Evolutionary conservation across 2,888 invertebrate species (phyloP).

Genomic region (Hemicrepidius hirtus): DNA sequence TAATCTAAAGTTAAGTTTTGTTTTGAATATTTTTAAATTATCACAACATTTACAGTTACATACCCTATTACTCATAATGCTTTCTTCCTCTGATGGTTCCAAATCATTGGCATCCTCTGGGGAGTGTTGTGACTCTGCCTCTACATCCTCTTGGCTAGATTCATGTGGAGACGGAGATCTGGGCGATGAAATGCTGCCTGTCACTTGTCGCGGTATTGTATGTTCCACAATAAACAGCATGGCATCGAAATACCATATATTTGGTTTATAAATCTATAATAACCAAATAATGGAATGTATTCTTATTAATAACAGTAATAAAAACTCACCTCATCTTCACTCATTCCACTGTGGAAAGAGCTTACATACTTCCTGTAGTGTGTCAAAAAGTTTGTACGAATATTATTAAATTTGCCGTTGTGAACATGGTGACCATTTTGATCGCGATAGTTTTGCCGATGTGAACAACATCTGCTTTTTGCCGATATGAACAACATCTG

Average conservation of each 20-base stretch:
- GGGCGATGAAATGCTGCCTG: not conserved
- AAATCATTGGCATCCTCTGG: not conserved
- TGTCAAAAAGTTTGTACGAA: conserved; percentile 8
- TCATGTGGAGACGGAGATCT: not conserved
- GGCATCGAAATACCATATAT: conserved; percentile 14
- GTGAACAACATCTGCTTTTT: too few relatives aligned
- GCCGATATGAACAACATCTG: too few relatives aligned
- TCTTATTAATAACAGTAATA: conserved; percentile 16
- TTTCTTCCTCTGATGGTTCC: too few relatives aligned
- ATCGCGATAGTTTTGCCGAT: too few relatives aligned
- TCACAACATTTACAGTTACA: too few relatives aligned
- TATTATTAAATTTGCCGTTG: too few relatives aligned
- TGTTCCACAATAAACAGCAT: conserved; percentile 11
- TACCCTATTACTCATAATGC: too few relatives aligned
- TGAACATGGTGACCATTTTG: too few relatives aligned
- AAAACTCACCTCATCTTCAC: conserved; percentile 7
- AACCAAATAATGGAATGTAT: not conserved
- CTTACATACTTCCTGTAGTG: conserved; percentile 5
- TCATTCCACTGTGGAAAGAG: not conserved
- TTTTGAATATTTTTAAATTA: too few relatives aligned
- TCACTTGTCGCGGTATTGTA: not conserved
- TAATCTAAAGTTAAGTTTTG: too few relatives aligned
- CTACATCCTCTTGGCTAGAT: not conserved
- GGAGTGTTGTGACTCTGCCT: not conserved
- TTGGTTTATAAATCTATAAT: conserved; percentile 21